Conservation (phyloP, 2,797 vertebrate species). For the Sebastes dallii region DNA sequence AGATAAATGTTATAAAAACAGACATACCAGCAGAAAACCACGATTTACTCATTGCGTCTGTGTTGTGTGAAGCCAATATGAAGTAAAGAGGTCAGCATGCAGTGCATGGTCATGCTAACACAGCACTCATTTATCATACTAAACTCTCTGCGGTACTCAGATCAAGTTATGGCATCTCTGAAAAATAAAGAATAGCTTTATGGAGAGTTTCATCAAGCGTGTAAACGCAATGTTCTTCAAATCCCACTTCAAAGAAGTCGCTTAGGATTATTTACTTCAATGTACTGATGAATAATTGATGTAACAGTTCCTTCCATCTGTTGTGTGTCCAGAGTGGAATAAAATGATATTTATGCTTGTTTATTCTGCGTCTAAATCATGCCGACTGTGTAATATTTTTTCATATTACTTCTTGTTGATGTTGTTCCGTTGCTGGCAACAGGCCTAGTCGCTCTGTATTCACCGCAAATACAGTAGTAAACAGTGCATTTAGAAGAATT, state of each 20-base stretch:
- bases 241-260: slow-evolving; percentile 37
- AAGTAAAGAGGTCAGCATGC: not conserved
- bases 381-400: slow-evolving; percentile 1
- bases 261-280: slow-evolving; percentile 37
- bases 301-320: not conserved
- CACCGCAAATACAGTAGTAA: slow-evolving; percentile 14
- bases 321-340: slow-evolving; percentile 16
- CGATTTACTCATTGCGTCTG: slow-evolving; percentile 18
- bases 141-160: not conserved
- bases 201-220: slow-evolving; percentile 4
- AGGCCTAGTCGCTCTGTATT: not conserved
- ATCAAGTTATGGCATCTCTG: slow-evolving; percentile 2
- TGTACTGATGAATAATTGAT: slow-evolving; percentile 53
- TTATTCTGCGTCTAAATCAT: slow-evolving; percentile 18
- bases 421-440: not conserved
- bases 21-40: slow-evolving; percentile 19
- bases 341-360: slow-evolving; percentile 31
- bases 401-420: not conserved
- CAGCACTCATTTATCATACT: not conserved
- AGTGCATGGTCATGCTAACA: not conserved
- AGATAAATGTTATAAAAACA: slow-evolving; percentile 63
- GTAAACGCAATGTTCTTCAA: slow-evolving; percentile 17
- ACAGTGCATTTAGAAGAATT: slow-evolving; percentile 32
- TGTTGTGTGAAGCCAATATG: slow-evolving; percentile 5
- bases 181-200: slow-evolving; percentile 19